A percentile compares a stretch with the other conserved stretches of the same genome.
Evolutionary conservation across 2,888 invertebrate genomes (phyloP).

Genomic region (Drosophila buzzatii): DNA sequence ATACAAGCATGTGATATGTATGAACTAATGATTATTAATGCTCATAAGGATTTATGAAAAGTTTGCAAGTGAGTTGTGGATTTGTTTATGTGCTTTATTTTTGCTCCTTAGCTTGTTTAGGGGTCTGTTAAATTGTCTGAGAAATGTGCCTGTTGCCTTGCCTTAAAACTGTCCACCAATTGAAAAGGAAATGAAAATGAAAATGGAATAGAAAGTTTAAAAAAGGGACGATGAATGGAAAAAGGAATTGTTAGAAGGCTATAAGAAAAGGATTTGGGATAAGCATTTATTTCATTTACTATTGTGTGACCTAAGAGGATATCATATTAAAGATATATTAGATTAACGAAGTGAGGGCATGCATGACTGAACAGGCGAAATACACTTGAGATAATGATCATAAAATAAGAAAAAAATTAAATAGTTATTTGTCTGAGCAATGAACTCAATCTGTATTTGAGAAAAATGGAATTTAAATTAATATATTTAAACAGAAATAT

Average conservation of each 20-base stretch:
- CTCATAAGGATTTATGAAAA: constrained; percentile 65
- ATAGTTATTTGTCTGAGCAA: background rate
- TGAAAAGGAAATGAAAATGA: constrained; percentile 47
- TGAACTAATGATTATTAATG: constrained; percentile 77
- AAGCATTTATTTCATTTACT: background rate
- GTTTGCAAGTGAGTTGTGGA: constrained; percentile 22
- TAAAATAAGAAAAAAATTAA: background rate
- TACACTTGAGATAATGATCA: too few relatives aligned
- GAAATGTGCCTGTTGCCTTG: constrained; percentile 49
- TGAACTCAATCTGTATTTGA: too few relatives aligned
- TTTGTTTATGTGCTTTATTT: constrained; percentile 1
- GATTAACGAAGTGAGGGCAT: background rate
- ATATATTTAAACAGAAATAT: too few relatives aligned
- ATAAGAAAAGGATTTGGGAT: background rate
- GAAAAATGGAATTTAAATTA: too few relatives aligned
- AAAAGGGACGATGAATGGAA: background rate
- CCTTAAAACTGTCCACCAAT: constrained; percentile 51
- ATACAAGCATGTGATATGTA: constrained; percentile 38
- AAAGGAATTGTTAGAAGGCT: background rate
- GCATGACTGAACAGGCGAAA: background rate
- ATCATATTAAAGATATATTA: background rate
- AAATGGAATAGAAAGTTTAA: background rate
- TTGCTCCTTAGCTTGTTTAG: background rate
- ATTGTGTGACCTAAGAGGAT: constrained; percentile 3
- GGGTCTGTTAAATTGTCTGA: constrained; percentile 48